Evolutionary conservation across 2,113 vertebrate species (phyloP).

Genomic region (Canis aureus): DNA sequence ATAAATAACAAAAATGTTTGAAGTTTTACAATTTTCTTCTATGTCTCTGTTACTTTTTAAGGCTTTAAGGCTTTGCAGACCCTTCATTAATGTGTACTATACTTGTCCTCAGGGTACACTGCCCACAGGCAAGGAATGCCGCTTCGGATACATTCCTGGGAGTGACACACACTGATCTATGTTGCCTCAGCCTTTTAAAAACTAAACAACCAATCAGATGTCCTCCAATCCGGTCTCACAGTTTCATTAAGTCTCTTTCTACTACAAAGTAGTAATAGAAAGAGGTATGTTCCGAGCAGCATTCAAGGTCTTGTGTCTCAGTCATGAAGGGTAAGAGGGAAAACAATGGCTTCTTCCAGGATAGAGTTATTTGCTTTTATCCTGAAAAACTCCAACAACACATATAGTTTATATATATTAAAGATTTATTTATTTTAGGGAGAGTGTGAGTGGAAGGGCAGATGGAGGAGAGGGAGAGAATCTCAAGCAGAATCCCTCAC

Average conservation of each 20-base stretch:
- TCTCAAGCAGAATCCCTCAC: neutral
- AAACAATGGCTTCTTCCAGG: conserved; percentile 64
- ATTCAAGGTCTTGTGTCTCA: neutral
- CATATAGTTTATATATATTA: neutral
- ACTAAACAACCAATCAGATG: neutral
- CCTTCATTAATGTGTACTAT: conserved; percentile 75
- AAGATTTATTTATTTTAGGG: neutral
- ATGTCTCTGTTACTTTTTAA: conserved; percentile 82
- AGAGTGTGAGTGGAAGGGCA: neutral
- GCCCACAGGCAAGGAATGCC: conserved; percentile 24
- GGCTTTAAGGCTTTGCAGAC: conserved; percentile 83
- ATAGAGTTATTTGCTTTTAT: conserved; percentile 64
- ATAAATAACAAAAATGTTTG: conserved; percentile 91
- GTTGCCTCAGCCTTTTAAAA: neutral
- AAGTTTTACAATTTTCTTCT: conserved; percentile 79
- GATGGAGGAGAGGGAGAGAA: neutral
- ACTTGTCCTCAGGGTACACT: neutral
- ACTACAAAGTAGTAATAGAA: neutral
- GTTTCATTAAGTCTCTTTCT: neutral
- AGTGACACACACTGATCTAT: conserved; percentile 35
- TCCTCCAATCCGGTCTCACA: neutral
- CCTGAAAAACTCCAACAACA: conserved; percentile 69
- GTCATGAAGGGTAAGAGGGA: conserved; percentile 61
- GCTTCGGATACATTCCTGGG: conserved; percentile 26
- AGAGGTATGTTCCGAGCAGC: conserved; percentile 61